Conservation (phyloP, 2,888 invertebrate species). For the Saturnia pavonia region DNA sequence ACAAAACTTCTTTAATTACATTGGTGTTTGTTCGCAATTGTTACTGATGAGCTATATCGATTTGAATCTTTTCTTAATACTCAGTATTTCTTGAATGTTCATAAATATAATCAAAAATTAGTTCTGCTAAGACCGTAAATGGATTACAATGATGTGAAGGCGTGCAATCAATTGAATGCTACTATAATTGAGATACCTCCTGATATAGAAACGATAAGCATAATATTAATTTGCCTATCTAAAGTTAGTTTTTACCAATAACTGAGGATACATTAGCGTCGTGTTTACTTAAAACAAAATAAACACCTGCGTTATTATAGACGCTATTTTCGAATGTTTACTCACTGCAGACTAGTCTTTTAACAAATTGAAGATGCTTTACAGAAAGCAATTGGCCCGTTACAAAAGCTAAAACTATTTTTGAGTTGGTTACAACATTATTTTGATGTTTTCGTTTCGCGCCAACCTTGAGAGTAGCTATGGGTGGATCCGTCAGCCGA, state of each 20-base stretch:
- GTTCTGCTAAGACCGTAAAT: not conserved
- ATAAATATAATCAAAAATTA: not conserved
- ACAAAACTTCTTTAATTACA: slow-evolving; percentile 51
- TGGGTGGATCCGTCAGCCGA: slow-evolving; percentile 59
- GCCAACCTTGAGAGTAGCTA: slow-evolving; percentile 63
- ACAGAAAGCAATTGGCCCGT: slow-evolving; percentile 50
- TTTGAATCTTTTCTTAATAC: not conserved
- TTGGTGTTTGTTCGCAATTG: slow-evolving; percentile 35
- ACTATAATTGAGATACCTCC: not conserved
- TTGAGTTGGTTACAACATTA: slow-evolving; percentile 63
- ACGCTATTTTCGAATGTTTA: slow-evolving; percentile 42
- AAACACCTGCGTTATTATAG: slow-evolving; percentile 41
- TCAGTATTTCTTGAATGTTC: not conserved
- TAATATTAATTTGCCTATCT: slow-evolving; percentile 3
- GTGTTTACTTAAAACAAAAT: slow-evolving; percentile 41
- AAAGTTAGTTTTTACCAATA: not conserved
- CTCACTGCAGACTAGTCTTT: slow-evolving; percentile 37
- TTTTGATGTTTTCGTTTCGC: slow-evolving; percentile 56
- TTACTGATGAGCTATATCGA: slow-evolving; percentile 15
- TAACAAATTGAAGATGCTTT: slow-evolving; percentile 48
- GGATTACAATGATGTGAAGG: slow-evolving; percentile 5
- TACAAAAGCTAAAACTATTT: slow-evolving; percentile 56
- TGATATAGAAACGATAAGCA: not conserved
- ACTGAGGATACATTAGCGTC: slow-evolving; percentile 35
- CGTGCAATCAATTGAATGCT: not conserved